A percentile compares a stretch with the other conserved stretches of the same genome.
These are phyloP conservation scores for Pogoniulus pusillus DNA, from an alignment of 2,797 vertebrate genomes.

Conservation along the genomic window DNA sequence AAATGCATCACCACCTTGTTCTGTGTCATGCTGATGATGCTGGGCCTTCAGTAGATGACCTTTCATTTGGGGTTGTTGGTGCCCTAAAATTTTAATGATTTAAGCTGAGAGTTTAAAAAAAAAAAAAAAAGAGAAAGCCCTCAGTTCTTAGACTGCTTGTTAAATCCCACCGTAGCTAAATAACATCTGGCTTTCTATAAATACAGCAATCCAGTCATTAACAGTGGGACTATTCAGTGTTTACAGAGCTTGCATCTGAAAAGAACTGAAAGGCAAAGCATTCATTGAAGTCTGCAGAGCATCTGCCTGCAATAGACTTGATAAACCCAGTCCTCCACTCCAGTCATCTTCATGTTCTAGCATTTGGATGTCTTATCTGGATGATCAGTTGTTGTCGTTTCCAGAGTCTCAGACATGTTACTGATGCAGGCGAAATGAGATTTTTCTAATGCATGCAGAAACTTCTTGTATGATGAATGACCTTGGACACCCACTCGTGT, in stretches of 20 bases:
- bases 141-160: constrained; percentile 10
- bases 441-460: neutral
- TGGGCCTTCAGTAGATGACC: neutral
- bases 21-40: neutral
- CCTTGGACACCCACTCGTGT: neutral
- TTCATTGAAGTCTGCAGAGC: constrained; percentile 32
- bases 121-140: neutral
- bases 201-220: constrained; percentile 33
- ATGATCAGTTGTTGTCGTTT: neutral
- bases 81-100: constrained; percentile 4
- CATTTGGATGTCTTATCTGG: neutral
- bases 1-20: neutral
- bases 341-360: neutral
- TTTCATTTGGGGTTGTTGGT: neutral
- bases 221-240: constrained; percentile 45
- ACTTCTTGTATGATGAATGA: neutral
- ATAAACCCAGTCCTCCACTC: neutral
- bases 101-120: neutral
- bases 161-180: constrained; percentile 32
- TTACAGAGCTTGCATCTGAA: constrained; percentile 39
- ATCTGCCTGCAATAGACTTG: constrained; percentile 28
- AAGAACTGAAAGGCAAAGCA: constrained; percentile 35
- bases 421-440: neutral
- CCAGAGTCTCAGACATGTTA: neutral
- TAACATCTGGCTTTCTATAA: constrained; percentile 60